Evolutionary conservation across 2,797 vertebrate genomes (phyloP), one percentile per base, ranked within the genome.

Genomic region (Rhabdophis nuchalis): DNA sequence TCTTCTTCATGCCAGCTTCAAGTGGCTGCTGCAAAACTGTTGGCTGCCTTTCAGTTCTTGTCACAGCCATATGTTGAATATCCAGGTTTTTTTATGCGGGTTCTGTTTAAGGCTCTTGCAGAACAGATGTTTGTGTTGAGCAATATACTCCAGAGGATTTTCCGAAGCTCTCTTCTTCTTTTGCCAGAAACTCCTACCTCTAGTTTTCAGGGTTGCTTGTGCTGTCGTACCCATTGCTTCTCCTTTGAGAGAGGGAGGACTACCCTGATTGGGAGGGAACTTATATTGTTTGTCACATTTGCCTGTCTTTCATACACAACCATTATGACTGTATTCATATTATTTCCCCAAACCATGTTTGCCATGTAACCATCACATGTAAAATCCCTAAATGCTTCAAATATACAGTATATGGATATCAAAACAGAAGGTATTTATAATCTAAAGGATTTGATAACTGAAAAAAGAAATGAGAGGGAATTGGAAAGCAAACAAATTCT

Each of bases 91-190:
- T 96, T 95, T 95, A 57, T 93, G 46, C 18, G 29, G 58, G 58
- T 61, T 50, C 11, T 89, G 89, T 86, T 58, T 90, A 54, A 90
- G 18, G 95, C 85, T 89, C 87, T 94, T n/a, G 32, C 88, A 13
- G 82, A 96, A 94, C 95, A 97, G 95, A 77, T 95, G 94, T 96
- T 95, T 77, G 64, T 95, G 93, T 93, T 64, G 94, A 93, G 72
- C 90, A 54, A 53, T 91, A 50, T 41, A 0, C 93, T 92, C 93
- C 54, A n/a, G 95, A 93, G 93, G 86, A 88, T 68, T 82, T 90
- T 60, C 57, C 86, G 4, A 85, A 68, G 29, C 56, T 58, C 92
- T 88, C 92, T 89, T 72, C 32, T 52, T 85, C 32, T 52, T 85
- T 90, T 89, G 91, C 88, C 58, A 9, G 93, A 86, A 58, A 58